Percentiles rank a stretch among this genome's conserved stretches.
These are phyloP conservation scores for Butorides virescens DNA, from an alignment of 2,113 vertebrate genomes.

Conservation along the genomic window DNA sequence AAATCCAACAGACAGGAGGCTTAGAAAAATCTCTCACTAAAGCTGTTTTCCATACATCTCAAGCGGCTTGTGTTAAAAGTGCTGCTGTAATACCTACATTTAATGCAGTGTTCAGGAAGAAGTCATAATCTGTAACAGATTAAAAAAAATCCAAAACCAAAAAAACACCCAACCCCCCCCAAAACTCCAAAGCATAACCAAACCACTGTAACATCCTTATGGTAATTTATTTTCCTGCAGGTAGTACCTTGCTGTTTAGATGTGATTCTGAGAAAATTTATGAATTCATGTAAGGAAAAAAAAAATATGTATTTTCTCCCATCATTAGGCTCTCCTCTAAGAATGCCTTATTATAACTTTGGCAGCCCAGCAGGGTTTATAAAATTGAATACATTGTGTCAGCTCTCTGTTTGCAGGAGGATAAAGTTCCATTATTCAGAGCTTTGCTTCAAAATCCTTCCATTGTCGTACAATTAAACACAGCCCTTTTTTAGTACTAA, in stretches of 20 bases:
- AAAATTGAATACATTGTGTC: constrained; percentile 17
- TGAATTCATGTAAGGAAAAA: neutral
- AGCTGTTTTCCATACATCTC: neutral
- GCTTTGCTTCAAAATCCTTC: constrained; percentile 23
- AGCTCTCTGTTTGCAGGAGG: constrained; percentile 33
- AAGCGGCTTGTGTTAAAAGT: neutral
- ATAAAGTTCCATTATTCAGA: constrained; percentile 40
- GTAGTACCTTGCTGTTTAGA: neutral
- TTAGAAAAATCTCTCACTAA: neutral
- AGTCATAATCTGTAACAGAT: neutral
- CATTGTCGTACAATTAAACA: constrained; percentile 51
- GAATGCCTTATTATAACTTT: constrained; percentile 27
- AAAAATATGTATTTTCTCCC: neutral
- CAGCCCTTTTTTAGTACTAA: neutral
- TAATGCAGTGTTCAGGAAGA: neutral
- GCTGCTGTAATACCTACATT: neutral
- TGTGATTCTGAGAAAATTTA: neutral
- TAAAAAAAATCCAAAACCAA: neutral
- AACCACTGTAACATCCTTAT: neutral
- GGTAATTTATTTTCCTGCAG: neutral
- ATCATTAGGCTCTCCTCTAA: neutral
- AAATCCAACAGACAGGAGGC: neutral
- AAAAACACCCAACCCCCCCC: too few species aligned
- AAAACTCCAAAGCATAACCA: neutral
- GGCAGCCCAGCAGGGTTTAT: constrained; percentile 16